These are phyloP conservation scores for Microctenopoma lineatum DNA, from an alignment of 2,797 vertebrate genomes.

Conservation along the genomic window DNA sequence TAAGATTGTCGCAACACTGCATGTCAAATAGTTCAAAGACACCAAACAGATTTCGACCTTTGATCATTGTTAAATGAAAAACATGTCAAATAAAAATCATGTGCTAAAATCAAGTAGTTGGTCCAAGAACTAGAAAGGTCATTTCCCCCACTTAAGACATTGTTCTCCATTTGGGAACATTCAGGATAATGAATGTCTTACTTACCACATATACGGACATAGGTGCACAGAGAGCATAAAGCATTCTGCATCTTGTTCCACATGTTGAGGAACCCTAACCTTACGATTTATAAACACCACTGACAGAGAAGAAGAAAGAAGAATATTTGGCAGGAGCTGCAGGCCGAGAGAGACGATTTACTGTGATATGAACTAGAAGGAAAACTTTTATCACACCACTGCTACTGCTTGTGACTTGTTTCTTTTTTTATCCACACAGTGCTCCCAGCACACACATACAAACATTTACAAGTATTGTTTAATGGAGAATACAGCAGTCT, in stretches of 20 bases:
- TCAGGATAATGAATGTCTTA: conserved; percentile 19
- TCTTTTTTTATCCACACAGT: conserved; percentile 37
- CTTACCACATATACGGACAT: background rate
- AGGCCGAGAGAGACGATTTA: conserved; percentile 52
- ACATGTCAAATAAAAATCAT: background rate
- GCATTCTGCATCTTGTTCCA: conserved; percentile 8
- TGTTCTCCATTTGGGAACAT: conserved; percentile 9
- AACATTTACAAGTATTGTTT: conserved; percentile 34
- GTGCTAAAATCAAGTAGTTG: conserved; percentile 13
- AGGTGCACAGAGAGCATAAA: conserved; percentile 2
- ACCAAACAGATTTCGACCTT: background rate
- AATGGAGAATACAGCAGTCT: conserved; percentile 32
- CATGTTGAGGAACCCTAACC: conserved; percentile 35
- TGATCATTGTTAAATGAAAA: background rate
- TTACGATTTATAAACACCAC: conserved; percentile 66
- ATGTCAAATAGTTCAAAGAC: background rate
- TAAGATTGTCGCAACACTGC: background rate
- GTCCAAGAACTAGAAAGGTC: background rate
- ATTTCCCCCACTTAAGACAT: conserved; percentile 9
- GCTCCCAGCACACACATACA: conserved; percentile 39
- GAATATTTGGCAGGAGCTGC: conserved; percentile 48
- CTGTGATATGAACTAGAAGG: conserved; percentile 43
- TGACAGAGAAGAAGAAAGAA: conserved; percentile 46
- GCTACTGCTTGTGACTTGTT: conserved; percentile 34
- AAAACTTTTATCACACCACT: conserved; percentile 57